Evolutionary conservation across 2,797 vertebrate genomes (phyloP).

Genomic region (Pipistrellus kuhlii): DNA sequence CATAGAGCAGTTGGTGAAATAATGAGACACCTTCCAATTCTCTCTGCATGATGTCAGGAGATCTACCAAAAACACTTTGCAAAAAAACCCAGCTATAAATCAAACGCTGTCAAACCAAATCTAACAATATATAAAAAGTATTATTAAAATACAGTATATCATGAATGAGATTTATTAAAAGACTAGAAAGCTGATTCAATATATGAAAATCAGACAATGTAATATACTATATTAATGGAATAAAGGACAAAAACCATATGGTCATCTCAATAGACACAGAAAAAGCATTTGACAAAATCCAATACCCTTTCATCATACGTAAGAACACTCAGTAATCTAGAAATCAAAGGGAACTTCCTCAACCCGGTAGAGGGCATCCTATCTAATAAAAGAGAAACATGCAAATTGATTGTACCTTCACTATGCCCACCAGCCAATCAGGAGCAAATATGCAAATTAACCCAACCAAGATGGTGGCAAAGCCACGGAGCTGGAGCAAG

Average conservation of each 20-base stretch:
- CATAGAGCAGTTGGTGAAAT: neutral
- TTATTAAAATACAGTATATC: neutral
- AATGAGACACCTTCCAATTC: neutral
- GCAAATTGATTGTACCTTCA: no score
- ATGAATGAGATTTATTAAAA: neutral
- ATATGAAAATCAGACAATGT: neutral
- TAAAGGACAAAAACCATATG: slow-evolving; percentile 28
- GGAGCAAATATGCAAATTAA: no score
- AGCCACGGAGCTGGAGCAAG: no score
- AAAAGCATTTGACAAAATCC: slow-evolving; percentile 27
- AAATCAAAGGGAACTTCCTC: neutral
- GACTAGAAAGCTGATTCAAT: neutral
- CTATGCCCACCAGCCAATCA: no score
- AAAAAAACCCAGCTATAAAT: slow-evolving; percentile 8
- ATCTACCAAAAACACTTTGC: slow-evolving; percentile 19
- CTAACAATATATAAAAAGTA: slow-evolving; percentile 40
- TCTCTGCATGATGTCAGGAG: neutral
- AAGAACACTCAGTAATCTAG: neutral
- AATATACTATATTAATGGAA: neutral
- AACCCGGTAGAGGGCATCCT: no score
- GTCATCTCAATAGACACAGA: neutral
- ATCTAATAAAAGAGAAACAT: no score
- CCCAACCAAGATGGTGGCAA: no score
- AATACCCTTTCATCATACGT: neutral
- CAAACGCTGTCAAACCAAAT: slow-evolving; percentile 43